A percentile compares a stretch with the other conserved stretches of the same genome.
Evolutionary conservation across 2,888 invertebrate species (phyloP).

Genomic region (Eupithecia subumbrata): DNA sequence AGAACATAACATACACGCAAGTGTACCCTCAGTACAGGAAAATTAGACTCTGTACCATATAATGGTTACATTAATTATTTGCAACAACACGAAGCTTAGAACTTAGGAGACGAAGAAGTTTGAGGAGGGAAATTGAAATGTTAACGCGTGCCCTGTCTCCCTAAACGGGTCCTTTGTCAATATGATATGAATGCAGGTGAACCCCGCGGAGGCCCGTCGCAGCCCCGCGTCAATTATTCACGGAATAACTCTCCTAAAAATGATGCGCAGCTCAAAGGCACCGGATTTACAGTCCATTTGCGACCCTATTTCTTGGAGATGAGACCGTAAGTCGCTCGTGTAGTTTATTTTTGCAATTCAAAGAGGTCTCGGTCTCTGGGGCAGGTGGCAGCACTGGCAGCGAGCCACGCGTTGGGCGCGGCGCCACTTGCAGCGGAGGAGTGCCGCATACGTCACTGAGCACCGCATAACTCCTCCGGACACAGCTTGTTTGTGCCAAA

Average conservation of each 20-base stretch:
- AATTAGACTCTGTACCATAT: neutral
- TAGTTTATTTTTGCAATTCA: constrained; percentile 47
- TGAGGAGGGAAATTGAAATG: neutral
- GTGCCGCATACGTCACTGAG: neutral
- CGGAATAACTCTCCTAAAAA: constrained; percentile 50
- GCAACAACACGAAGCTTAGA: neutral
- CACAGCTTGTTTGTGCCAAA: constrained; percentile 1
- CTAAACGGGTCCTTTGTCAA: neutral
- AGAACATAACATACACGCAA: neutral
- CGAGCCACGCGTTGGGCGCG: neutral
- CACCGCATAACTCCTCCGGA: neutral
- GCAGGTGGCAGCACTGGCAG: constrained; percentile 18
- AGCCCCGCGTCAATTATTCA: constrained; percentile 55
- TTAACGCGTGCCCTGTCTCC: neutral
- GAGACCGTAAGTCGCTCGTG: constrained; percentile 13
- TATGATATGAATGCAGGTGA: neutral
- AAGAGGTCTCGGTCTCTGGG: constrained; percentile 48
- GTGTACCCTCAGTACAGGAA: neutral
- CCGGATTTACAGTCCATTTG: constrained; percentile 27
- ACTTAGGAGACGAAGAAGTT: neutral
- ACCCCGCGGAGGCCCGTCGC: neutral
- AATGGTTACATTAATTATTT: neutral
- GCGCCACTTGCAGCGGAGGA: neutral
- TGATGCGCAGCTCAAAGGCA: constrained; percentile 46
- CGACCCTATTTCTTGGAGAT: constrained; percentile 30